Evolutionary conservation across 2,113 vertebrate genomes (phyloP).

Genomic region (Gopherus flavomarginatus): DNA sequence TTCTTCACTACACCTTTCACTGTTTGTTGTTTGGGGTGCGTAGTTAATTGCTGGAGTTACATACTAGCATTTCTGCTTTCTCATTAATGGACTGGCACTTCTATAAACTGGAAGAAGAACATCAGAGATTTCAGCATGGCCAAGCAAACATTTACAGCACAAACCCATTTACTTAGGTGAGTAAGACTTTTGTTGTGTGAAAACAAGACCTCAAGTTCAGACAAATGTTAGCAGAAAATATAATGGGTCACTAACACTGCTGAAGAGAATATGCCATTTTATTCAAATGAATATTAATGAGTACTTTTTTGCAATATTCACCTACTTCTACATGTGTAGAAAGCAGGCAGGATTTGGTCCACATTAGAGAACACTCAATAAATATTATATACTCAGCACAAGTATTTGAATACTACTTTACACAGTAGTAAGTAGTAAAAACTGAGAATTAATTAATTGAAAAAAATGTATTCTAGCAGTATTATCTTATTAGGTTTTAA

Average conservation of each 20-base stretch:
- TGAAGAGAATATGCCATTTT: neutral
- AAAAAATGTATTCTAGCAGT: neutral
- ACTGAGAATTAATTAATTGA: neutral
- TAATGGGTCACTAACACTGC: neutral
- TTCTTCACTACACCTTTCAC: neutral
- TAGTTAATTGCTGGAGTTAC: neutral
- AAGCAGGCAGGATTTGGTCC: neutral
- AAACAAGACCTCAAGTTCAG: neutral
- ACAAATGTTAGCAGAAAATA: neutral
- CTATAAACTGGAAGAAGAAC: neutral
- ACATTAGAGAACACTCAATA: neutral
- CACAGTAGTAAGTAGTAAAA: neutral
- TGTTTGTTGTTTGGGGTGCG: neutral
- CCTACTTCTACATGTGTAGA: neutral
- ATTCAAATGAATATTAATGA: neutral
- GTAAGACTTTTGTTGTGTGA: neutral
- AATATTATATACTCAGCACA: neutral
- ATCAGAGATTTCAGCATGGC: neutral
- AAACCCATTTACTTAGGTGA: neutral
- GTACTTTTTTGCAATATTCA: neutral
- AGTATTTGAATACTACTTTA: neutral
- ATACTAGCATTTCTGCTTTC: neutral
- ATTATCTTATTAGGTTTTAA: neutral
- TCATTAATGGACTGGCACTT: neutral
- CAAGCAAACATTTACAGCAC: neutral